phyloP scores from a whole-genome alignment of 2,888 invertebrate genomes.

The Halocaridina rubra region DNA sequence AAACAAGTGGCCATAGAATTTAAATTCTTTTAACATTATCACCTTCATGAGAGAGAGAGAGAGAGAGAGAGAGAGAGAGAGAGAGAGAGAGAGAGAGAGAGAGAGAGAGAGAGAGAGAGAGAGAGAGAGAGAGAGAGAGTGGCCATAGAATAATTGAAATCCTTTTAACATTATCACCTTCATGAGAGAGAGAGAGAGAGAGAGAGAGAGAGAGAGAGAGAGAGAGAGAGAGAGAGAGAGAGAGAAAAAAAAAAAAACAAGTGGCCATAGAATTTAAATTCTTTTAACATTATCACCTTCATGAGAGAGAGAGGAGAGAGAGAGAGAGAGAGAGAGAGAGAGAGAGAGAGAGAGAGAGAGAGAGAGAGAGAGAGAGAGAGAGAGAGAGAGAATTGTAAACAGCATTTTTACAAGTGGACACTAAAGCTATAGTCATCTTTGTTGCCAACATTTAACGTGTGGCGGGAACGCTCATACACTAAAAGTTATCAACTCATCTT shows the following conservation, averaged over 20 bases:
- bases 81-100: neutral
- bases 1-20: neutral
- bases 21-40: neutral
- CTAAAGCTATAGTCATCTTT: neutral
- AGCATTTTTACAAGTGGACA: neutral
- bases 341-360: constrained; percentile 11
- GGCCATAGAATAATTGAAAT: too few species aligned
- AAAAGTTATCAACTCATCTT: neutral
- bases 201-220: too few species aligned
- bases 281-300: neutral
- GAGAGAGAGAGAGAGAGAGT: too few species aligned
- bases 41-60: neutral
- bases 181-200: too few species aligned
- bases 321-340: neutral
- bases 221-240: neutral
- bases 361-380: constrained; percentile 5
- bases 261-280: neutral
- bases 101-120: constrained; percentile 5
- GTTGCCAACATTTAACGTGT: neutral
- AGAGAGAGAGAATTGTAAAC: neutral
- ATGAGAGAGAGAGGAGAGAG: neutral
- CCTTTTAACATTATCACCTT: too few species aligned
- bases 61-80: neutral
- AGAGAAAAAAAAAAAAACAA: neutral
- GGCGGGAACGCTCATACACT: neutral